Evolutionary conservation across 2,888 invertebrate species (phyloP).

Genomic region (Chaitophorus viminalis): DNA sequence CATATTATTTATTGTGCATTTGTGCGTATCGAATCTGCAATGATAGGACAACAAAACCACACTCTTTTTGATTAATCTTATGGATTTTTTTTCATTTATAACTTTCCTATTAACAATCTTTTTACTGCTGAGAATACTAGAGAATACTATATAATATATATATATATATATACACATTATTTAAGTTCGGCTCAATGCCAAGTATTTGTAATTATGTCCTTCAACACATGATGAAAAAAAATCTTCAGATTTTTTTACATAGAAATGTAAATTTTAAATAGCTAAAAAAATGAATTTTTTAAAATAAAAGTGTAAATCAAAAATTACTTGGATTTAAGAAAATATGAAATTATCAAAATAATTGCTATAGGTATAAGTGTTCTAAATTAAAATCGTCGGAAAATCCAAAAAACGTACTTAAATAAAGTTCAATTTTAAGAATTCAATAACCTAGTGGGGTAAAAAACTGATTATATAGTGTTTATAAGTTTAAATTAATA

Average conservation of each 20-base stretch:
- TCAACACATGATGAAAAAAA: neutral
- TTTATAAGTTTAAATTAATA: conserved; percentile 18
- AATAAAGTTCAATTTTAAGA: neutral
- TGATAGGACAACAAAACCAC: too few relatives aligned
- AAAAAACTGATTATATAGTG: neutral
- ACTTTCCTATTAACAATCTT: neutral
- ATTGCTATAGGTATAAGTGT: too few relatives aligned
- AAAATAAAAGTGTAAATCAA: neutral
- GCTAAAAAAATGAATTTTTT: neutral
- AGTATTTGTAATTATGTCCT: conserved; percentile 3
- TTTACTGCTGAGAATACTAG: too few relatives aligned
- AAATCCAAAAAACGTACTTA: neutral
- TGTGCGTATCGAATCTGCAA: too few relatives aligned
- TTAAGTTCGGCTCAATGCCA: conserved; percentile 14
- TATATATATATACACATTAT: too few relatives aligned
- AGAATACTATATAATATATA: too few relatives aligned
- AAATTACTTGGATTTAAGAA: neutral
- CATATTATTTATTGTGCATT: too few relatives aligned
- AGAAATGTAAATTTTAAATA: neutral
- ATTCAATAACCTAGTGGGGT: neutral
- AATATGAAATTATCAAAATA: neutral
- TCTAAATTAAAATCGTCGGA: too few relatives aligned
- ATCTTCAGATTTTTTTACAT: neutral
- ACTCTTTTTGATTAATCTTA: neutral
- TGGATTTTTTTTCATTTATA: neutral